A percentile compares a stretch with the other conserved stretches of the same genome.
Conservation (phyloP, 2,113 vertebrate species). For the Platichthys stellatus region DNA sequence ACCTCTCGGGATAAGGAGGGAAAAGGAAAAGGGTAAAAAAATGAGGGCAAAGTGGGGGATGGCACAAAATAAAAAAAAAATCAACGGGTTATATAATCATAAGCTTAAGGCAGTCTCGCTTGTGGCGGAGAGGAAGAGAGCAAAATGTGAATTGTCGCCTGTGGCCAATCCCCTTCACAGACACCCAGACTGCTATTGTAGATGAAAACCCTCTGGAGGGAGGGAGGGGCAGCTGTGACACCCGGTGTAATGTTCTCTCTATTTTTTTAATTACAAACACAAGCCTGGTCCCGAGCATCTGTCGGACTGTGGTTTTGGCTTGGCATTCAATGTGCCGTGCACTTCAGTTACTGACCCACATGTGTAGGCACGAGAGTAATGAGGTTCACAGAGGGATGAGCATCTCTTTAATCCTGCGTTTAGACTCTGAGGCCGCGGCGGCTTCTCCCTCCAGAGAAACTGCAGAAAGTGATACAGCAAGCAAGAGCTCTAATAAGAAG, state of each 20-base stretch:
- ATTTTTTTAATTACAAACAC: conserved; percentile 38
- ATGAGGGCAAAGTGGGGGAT: conserved; percentile 23
- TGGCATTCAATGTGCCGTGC: conserved; percentile 40
- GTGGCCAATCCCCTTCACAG: conserved; percentile 66
- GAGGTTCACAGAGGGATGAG: conserved; percentile 61
- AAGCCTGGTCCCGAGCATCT: conserved; percentile 55
- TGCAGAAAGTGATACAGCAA: conserved; percentile 29
- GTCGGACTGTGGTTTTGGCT: conserved; percentile 32
- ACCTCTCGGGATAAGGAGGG: conserved; percentile 60
- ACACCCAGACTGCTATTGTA: conserved; percentile 67
- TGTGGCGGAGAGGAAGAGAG: conserved; percentile 12
- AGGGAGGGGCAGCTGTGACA: conserved; percentile 52
- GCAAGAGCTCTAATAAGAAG: conserved; percentile 20
- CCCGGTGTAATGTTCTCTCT: conserved; percentile 51
- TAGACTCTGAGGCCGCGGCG: conserved; percentile 38
- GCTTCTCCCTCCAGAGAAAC: conserved; percentile 35
- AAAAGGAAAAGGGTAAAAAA: conserved; percentile 9
- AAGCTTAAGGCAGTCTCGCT: conserved; percentile 20
- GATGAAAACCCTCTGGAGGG: conserved; percentile 46
- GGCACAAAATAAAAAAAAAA: conserved; percentile 19
- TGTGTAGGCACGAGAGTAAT: conserved; percentile 52
- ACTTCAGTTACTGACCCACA: conserved; percentile 66
- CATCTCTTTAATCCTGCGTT: conserved; percentile 62
- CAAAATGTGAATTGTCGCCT: conserved; percentile 60
- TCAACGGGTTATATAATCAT: conserved; percentile 47